Conservation (phyloP, 2,113 vertebrate genomes). For the Tautogolabrus adspersus region DNA sequence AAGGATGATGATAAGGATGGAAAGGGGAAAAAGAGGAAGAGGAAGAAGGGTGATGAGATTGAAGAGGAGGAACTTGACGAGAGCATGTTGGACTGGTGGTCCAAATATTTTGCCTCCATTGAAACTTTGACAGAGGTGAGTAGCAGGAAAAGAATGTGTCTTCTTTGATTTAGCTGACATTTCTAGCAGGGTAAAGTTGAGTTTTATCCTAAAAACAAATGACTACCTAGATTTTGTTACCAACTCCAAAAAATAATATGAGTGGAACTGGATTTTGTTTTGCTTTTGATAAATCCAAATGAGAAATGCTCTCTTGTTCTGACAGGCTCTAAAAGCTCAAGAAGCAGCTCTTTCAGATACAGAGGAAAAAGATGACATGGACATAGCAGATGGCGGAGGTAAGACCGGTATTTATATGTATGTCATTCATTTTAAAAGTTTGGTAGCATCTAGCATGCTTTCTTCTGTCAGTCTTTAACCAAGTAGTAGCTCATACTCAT, state of each 20-base stretch:
- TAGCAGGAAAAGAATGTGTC: neutral
- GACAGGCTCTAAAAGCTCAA: slow-evolving; percentile 84
- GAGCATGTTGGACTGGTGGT: slow-evolving; percentile 99
- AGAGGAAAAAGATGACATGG: slow-evolving; percentile 93
- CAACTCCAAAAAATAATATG: neutral
- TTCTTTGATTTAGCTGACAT: neutral
- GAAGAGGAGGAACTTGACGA: slow-evolving; percentile 95
- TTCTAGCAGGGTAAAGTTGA: no score
- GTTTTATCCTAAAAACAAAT: no score
- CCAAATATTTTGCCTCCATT: slow-evolving; percentile 97
- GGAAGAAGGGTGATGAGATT: slow-evolving; percentile 85
- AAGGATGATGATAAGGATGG: slow-evolving; percentile 86
- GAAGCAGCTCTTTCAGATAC: slow-evolving; percentile 88
- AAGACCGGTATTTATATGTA: slow-evolving; percentile 10
- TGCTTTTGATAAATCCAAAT: neutral
- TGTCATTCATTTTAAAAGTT: neutral
- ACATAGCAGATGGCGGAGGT: slow-evolving; percentile 80
- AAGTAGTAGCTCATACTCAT: neutral
- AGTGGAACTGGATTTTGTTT: neutral
- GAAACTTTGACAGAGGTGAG: slow-evolving; percentile 95
- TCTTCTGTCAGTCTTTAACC: neutral
- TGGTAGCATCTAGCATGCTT: neutral
- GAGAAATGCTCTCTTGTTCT: neutral
- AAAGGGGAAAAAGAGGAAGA: slow-evolving; percentile 89
- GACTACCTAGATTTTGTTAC: no score